Conservation (phyloP, 2,113 vertebrate genomes). For the Mastomys coucha region DNA sequence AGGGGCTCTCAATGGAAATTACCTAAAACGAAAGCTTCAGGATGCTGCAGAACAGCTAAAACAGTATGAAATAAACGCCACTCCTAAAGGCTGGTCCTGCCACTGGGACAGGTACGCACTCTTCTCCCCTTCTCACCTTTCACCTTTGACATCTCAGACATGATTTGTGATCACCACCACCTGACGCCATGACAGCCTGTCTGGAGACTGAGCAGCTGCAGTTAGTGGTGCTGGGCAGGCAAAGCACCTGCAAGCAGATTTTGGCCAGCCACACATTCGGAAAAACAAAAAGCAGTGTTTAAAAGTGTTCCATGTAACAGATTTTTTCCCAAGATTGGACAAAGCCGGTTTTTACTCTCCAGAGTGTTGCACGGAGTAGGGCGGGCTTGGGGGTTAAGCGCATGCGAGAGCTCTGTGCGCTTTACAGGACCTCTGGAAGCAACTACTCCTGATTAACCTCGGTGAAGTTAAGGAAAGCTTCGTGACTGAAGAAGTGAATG, state of each 20-base stretch:
- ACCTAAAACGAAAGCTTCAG: slow-evolving; percentile 98
- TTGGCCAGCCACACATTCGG: slow-evolving; percentile 83
- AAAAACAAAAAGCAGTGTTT: slow-evolving; percentile 86
- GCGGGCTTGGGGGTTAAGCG: slow-evolving; percentile 94
- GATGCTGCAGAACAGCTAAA: slow-evolving; percentile 99
- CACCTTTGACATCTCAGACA: slow-evolving; percentile 96
- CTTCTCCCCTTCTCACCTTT: slow-evolving; percentile 99
- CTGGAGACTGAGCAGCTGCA: slow-evolving; percentile 88
- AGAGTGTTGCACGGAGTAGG: slow-evolving; percentile 90
- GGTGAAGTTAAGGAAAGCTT: slow-evolving; percentile 90
- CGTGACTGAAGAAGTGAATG: slow-evolving; percentile 89
- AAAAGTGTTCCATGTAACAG: slow-evolving; percentile 87
- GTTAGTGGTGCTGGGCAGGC: slow-evolving; percentile 89
- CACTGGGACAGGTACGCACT: slow-evolving; percentile 99
- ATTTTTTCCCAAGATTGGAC: slow-evolving; percentile 89
- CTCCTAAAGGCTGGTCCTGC: slow-evolving; percentile 99
- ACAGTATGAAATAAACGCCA: slow-evolving; percentile 99
- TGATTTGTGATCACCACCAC: slow-evolving; percentile 92
- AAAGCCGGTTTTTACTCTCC: slow-evolving; percentile 87
- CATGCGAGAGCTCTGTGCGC: slow-evolving; percentile 98
- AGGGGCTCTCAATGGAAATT: slow-evolving; percentile 97
- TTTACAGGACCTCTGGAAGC: slow-evolving; percentile 97
- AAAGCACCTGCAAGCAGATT: slow-evolving; percentile 84
- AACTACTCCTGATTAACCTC: slow-evolving; percentile 90
- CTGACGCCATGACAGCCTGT: slow-evolving; percentile 88